These are phyloP conservation scores for Phrynosoma platyrhinos DNA, from an alignment of 2,113 vertebrate genomes.

Conservation along the genomic window DNA sequence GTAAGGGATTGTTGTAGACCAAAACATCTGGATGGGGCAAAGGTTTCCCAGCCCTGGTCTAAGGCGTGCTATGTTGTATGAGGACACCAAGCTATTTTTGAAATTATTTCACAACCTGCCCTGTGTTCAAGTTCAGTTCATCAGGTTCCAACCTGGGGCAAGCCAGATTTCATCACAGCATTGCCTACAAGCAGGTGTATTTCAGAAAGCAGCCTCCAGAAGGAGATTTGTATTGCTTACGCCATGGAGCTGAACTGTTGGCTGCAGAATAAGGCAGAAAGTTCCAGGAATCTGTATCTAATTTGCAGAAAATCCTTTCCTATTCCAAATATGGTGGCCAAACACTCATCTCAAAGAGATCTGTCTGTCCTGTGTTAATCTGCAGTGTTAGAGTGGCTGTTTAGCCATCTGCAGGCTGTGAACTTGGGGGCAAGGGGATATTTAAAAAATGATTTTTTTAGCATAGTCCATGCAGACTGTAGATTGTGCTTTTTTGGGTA, in stretches of 20 bases:
- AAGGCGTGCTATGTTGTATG: neutral
- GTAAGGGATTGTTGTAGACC: neutral
- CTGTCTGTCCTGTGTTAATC: neutral
- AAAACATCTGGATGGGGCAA: neutral
- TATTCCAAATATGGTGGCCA: neutral
- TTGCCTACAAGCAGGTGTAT: neutral
- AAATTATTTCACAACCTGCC: neutral
- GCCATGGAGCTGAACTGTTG: neutral
- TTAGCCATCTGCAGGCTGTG: neutral
- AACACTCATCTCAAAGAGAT: neutral
- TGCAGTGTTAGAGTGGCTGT: neutral
- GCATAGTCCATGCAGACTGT: neutral
- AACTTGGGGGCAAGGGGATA: neutral
- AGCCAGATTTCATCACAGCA: neutral
- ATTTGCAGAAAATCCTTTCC: neutral
- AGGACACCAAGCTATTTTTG: too few species aligned
- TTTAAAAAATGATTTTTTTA: neutral
- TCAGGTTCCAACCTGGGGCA: neutral
- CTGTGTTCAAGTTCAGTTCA: neutral
- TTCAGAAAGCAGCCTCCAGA: neutral
- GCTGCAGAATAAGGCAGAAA: neutral
- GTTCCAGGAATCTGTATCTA: neutral
- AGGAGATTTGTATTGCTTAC: neutral
- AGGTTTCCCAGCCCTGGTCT: neutral
- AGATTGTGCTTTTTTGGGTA: neutral